phyloP scores from a whole-genome alignment of 35 echinoderm and acorn worm species.

The Acanthaster planci region DNA sequence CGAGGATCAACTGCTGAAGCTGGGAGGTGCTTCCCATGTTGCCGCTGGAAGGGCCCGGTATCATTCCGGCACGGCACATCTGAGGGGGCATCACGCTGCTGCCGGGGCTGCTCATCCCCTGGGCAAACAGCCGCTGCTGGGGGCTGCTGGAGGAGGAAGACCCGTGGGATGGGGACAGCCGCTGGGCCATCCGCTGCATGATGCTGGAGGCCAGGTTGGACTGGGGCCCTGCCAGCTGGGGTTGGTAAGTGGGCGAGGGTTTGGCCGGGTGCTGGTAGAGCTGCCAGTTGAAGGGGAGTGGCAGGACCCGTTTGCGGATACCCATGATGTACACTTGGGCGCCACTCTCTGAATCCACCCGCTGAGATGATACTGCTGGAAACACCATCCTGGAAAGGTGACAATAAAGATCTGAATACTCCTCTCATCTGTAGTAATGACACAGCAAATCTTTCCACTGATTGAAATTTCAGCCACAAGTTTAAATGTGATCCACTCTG shows the following conservation, averaged over 20 bases:
- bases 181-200: conserved; percentile 70
- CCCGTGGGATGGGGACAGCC: conserved; percentile 72
- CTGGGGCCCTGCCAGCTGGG: conserved; percentile 7
- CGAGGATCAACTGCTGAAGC: conserved; percentile 6
- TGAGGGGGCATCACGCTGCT: conserved; percentile 28
- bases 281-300: conserved; percentile 70
- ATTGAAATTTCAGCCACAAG: no score
- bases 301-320: conserved; percentile 60
- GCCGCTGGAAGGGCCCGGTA: not conserved
- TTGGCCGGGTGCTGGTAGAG: not conserved
- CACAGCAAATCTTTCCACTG: no score
- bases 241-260: conserved; percentile 1
- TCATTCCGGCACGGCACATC: conserved; percentile 22
- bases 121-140: conserved; percentile 45
- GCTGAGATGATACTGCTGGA: conserved; percentile 67
- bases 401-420: not conserved
- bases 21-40: conserved; percentile 2
- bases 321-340: conserved; percentile 76
- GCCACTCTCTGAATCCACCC: conserved; percentile 52
- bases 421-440: no score
- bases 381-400: conserved; percentile 63
- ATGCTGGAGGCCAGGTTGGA: conserved; percentile 64
- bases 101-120: not conserved
- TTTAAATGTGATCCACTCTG: no score
- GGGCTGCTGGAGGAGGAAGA: conserved; percentile 62